Conservation (phyloP, 2,113 vertebrate genomes). For the Clupea harengus region DNA sequence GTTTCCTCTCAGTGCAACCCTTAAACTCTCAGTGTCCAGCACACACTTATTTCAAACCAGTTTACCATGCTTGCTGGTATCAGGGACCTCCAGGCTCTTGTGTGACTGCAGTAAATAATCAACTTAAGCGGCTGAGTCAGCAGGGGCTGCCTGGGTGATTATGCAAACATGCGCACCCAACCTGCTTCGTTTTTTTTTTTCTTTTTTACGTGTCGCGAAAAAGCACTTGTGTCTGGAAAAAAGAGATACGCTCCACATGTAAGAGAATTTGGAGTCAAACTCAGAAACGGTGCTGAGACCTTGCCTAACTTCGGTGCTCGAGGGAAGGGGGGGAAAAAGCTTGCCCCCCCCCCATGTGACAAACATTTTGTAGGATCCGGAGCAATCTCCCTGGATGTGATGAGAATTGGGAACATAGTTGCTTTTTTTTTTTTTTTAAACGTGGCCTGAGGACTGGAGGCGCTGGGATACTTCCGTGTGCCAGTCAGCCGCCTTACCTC, state of each 20-base stretch:
- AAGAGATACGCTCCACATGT: not conserved
- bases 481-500: not conserved
- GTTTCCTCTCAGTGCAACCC: constrained; percentile 30
- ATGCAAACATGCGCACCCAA: constrained; percentile 30
- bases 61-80: constrained; percentile 43
- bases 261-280: not conserved
- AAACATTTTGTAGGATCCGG: not conserved
- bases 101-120: constrained; percentile 55
- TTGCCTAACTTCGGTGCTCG: not conserved
- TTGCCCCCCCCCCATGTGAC: not conserved
- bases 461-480: not conserved
- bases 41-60: constrained; percentile 49
- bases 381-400: constrained; percentile 2
- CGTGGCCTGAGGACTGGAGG: not conserved
- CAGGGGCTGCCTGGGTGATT: constrained; percentile 54
- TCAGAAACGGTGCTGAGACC: not conserved
- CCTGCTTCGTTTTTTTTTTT: not conserved
- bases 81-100: constrained; percentile 36
- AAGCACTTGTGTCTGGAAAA: not conserved
- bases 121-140: constrained; percentile 56
- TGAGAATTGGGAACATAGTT: not conserved
- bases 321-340: not conserved
- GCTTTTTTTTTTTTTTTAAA: not conserved
- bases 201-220: not conserved
- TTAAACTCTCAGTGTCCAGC: constrained; percentile 19